phyloP scores from a whole-genome alignment of 2,797 vertebrate species.

The Melanitta fusca region DNA sequence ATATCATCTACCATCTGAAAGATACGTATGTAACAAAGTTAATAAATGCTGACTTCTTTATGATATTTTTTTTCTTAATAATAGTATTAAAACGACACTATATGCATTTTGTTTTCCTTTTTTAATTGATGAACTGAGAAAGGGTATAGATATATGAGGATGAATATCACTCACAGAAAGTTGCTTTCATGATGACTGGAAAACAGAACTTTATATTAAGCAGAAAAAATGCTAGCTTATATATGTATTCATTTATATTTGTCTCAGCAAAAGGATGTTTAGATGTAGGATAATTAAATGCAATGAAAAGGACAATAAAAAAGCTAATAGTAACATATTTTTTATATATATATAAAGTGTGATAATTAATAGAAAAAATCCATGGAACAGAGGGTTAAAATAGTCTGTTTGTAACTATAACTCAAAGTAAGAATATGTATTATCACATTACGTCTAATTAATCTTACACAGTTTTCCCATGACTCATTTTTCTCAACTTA shows the following conservation, averaged over 20 bases:
- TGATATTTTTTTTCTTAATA: background rate
- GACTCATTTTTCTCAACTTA: background rate
- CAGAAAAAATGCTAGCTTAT: background rate
- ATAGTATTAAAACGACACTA: background rate
- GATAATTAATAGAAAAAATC: background rate
- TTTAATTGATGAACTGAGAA: background rate
- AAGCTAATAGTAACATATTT: background rate
- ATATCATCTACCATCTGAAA: background rate
- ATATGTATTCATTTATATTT: background rate
- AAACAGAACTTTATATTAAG: background rate
- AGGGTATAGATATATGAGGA: background rate
- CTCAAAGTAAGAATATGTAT: background rate
- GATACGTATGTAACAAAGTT: background rate
- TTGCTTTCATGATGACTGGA: background rate
- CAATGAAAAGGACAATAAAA: background rate
- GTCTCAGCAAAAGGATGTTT: background rate
- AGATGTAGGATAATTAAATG: background rate
- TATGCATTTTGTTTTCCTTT: background rate
- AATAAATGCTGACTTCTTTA: background rate
- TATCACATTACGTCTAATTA: background rate
- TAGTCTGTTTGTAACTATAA: background rate
- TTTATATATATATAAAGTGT: background rate
- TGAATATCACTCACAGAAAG: background rate
- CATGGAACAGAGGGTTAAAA: background rate
- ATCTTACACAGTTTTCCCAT: background rate